phyloP scores from a whole-genome alignment of 2,888 invertebrate genomes.

The Branchinecta sandiegonensis region DNA sequence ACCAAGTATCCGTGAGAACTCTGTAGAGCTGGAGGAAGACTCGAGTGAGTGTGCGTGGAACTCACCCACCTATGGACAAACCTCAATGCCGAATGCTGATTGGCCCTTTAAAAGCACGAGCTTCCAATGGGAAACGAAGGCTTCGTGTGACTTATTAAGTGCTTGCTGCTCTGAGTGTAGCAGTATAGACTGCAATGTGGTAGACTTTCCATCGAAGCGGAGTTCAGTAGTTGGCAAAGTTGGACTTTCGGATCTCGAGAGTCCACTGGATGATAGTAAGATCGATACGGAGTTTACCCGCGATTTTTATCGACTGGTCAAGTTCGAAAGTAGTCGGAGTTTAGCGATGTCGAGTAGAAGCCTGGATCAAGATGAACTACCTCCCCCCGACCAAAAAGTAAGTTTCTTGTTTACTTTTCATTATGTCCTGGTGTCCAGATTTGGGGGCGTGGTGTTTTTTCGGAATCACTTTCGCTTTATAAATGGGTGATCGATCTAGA shows the following conservation, averaged over 20 bases:
- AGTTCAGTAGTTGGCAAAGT: conserved; percentile 5
- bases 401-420: neutral
- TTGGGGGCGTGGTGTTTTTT: neutral
- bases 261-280: neutral
- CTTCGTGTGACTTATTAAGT: conserved; percentile 25
- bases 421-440: neutral
- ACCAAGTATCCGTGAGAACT: conserved; percentile 53
- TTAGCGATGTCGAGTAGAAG: conserved; percentile 45
- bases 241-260: conserved; percentile 12
- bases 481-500: too few relatives aligned
- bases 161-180: conserved; percentile 24
- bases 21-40: conserved; percentile 55
- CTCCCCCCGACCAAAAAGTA: conserved; percentile 45
- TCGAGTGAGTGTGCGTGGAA: conserved; percentile 59
- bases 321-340: conserved; percentile 64
- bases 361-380: conserved; percentile 8
- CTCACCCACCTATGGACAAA: conserved; percentile 46
- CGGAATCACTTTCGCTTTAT: too few relatives aligned
- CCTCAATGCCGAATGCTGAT: conserved; percentile 17
- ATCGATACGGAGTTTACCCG: conserved; percentile 48
- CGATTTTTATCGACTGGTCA: conserved; percentile 63
- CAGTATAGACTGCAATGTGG: conserved; percentile 23
- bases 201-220: conserved; percentile 18
- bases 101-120: conserved; percentile 2
- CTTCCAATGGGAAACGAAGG: conserved; percentile 20